Evolutionary conservation across 2,888 invertebrate genomes (phyloP), one percentile per base, ranked within the genome.

Genomic region (Xanthia togata): DNA sequence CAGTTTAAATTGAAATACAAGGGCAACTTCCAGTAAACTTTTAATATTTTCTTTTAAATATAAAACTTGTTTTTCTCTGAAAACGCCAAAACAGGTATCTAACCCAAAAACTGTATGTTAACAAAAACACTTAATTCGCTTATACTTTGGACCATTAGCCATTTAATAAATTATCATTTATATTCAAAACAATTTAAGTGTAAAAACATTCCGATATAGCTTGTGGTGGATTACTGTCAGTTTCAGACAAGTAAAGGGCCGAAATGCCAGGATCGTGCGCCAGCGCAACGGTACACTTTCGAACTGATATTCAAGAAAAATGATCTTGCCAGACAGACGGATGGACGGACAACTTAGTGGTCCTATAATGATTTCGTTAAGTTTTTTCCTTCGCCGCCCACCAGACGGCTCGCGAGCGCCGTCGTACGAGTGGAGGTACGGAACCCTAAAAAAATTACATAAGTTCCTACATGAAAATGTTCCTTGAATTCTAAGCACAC

Each of bases 211-310:
- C 26, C 41, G 31, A 9, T 71, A 73, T 50, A 17, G 67, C 77
- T 78, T 76, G 68, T 80, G 72, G 69, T 74, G 44, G 70, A 72
- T 76, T 76, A 81, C 81, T 80, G 82, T 77, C 72, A 72, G 78
- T 64, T 65, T 69, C 84, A 76, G 83, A 85, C 85, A 85, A 84
- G 85, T 85, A 83, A 87, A 87, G 87, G 87, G 81, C 81, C 74
- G 23, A 92, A 91, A 92, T 92, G 92, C 82, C 92, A 91, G 84
- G 60, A 86, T 89, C 92, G 92, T 92, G 92, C 87, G 83, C 89
- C 47, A 68, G 87, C 84, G 87, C 89, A 85, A 82, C 78, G 60
- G 74, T 57, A 73, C 68, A 79, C 73, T 87, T 78, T 76, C 67
- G 31, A 77, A 76, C 67, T 50, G 73, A 67, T 79, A 60, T 69